Evolutionary conservation across 2,797 vertebrate species (phyloP), one percentile per base, ranked within the genome.

Genomic region (Strix occidentalis): DNA sequence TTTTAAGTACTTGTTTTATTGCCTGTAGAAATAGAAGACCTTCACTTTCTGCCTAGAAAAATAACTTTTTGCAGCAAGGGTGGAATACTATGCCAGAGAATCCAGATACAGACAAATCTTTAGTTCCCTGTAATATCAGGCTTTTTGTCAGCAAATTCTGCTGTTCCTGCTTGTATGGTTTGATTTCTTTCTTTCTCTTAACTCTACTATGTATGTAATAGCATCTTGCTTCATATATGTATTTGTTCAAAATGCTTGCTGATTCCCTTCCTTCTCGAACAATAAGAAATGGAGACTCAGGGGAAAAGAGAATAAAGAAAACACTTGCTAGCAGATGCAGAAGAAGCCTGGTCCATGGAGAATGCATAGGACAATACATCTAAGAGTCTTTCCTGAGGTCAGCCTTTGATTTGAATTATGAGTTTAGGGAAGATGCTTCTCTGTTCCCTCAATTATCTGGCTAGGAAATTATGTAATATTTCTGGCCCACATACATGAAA

Each of bases 1-100:
- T 93, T 92, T 90, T 69, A 86, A 58, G 37, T 78, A 76, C 51
- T 87, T 89, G n/a, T 85, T 91, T 79, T 72, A 70, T 77, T 94
- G 66, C 51, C 69, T 58, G 25, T 93, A 81, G 61, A 93, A 91
- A 88, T 48, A 81, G 19, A n/a, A 65, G 61, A 43, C 61, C 69
- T 83, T 83, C 3, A 1, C 19, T 74, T 85, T 92, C 68, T 95
- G 58, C 28, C 68, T 51, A 69, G 46, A 84, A 96, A 84, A 94
- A 94, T 78, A 89, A 68, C 53, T 85, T 80, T 24, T 58, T 88
- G 37, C 33, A 58, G 11, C 16, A 88, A 71, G 35, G 88, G 24
- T 51, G 33, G 39, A 91, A 66, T 92, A 71, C 61, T 87, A 28
- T 54, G 54, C 31, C 28, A 54, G 65, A 81, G 29, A 90, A 81